Evolutionary conservation across 1,140 invertebrate genomes (phyloP), one percentile per base, ranked within the genome.

Genomic region (Dendroctonus valens): DNA sequence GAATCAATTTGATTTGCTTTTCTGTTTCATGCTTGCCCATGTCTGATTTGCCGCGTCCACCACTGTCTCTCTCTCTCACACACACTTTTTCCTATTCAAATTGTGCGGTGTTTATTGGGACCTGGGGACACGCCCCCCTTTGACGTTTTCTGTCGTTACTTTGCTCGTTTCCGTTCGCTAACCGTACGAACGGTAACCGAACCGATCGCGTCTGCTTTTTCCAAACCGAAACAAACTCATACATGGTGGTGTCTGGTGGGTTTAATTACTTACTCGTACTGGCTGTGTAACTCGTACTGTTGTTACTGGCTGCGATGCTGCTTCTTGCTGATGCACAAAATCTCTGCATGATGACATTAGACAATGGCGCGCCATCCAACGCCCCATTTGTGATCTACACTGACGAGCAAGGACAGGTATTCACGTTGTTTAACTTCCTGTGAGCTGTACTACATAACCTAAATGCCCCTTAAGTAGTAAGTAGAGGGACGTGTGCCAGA

Each of bases 331-430:
- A 66, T 66, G 77, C 77, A 78, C 75, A 75, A 70, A 72, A 73
- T 71, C 71, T 73, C 75, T 77, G 76, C 74, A 76, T 78, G 76
- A 73, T 72, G 74, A 73, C 75, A 73, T 79, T 78, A 78, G 77
- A 76, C 76, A 78, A 74, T 78, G 77, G 77, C 74, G 72, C 72
- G 73, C 87, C 72, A 71, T 83, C 84, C 85, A 94, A 94, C 83
- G 90, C 91, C 84, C 88, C 90, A 82, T 93, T 89, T 87, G 91
- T 95, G 84, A 89, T 92, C 85, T 95, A 94, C 89, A 94, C 91
- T 86, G 92, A 94, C 85, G 90, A 91, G 81, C 91, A 92, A 85
- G 91, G 91, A 87, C 92, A 95, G 92, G 93, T 95, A 94, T 82
- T 83, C 81, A 83, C 53, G 53, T 55, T 55, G 53, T 55, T 55